Evolutionary conservation across 2,797 vertebrate genomes (phyloP).

Genomic region (Cetoscarus ocellatus): DNA sequence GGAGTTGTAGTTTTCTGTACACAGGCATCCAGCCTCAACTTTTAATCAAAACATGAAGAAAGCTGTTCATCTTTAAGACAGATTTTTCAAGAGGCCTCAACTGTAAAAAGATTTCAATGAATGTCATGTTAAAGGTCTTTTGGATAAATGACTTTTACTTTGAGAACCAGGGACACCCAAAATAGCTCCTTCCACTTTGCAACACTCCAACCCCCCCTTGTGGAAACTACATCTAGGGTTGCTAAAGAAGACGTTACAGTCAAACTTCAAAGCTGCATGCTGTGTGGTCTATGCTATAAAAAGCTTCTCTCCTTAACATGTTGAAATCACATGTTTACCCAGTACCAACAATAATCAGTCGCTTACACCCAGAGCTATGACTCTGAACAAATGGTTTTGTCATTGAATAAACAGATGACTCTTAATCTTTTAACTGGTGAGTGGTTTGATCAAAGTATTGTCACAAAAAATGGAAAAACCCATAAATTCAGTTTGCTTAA

Average conservation of each 20-base stretch:
- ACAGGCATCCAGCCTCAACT: background rate
- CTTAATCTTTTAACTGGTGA: too few relatives aligned
- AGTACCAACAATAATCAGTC: too few relatives aligned
- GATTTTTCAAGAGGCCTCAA: background rate
- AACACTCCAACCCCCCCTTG: background rate
- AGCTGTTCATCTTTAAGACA: background rate
- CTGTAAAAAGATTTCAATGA: background rate
- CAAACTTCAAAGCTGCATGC: background rate
- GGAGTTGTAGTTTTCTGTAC: background rate
- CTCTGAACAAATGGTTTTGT: background rate
- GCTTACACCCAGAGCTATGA: background rate
- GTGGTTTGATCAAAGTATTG: too few relatives aligned
- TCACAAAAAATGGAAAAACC: too few relatives aligned
- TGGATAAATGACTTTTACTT: background rate
- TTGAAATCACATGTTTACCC: background rate
- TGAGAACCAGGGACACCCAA: background rate
- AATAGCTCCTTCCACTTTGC: conserved; percentile 6
- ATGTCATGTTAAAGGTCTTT: background rate
- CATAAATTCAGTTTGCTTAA: too few relatives aligned
- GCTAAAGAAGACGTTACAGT: background rate
- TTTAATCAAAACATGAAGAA: background rate
- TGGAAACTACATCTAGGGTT: background rate
- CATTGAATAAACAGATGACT: too few relatives aligned
- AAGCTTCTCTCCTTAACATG: background rate
- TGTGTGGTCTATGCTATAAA: background rate